Conservation (phyloP, 2,888 invertebrate species). For the Drosophila maculinotata region DNA sequence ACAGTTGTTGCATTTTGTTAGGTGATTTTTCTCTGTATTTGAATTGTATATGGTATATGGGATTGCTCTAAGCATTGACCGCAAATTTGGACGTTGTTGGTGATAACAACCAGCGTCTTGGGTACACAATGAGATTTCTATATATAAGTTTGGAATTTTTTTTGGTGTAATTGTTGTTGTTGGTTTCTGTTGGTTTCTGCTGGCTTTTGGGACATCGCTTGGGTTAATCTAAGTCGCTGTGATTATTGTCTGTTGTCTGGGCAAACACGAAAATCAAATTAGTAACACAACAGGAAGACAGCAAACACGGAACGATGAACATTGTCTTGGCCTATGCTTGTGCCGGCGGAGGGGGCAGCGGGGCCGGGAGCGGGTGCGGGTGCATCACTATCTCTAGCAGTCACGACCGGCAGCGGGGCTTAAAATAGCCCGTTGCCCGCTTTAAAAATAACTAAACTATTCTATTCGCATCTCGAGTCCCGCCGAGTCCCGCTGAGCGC, state of each 20-base stretch:
- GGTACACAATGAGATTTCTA: constrained; percentile 29
- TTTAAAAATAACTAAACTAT: constrained; percentile 43
- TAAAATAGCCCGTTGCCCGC: constrained; percentile 31
- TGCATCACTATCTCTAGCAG: constrained; percentile 7
- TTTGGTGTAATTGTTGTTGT: background rate
- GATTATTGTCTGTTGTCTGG: constrained; percentile 2
- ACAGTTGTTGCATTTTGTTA: constrained; percentile 30
- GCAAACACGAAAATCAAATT: background rate
- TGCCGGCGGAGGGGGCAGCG: background rate
- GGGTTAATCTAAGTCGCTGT: constrained; percentile 10
- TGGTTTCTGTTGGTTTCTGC: background rate
- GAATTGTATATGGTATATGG: background rate
- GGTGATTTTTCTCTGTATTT: background rate
- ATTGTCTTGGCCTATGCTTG: background rate
- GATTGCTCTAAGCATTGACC: constrained; percentile 16
- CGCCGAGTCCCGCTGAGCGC: background rate
- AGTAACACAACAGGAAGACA: constrained; percentile 1
- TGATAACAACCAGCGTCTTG: constrained; percentile 11
- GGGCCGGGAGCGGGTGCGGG: background rate
- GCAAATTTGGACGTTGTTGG: constrained; percentile 17
- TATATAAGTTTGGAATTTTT: no score
- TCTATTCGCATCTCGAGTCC: constrained; percentile 3
- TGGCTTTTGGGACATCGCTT: constrained; percentile 1
- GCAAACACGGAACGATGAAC: constrained; percentile 2
- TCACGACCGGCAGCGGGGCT: constrained; percentile 7